Evolutionary conservation across 1,140 invertebrate species (phyloP), one percentile per base, ranked within the genome.

Genomic region (Temnothorax curvispinosus): DNA sequence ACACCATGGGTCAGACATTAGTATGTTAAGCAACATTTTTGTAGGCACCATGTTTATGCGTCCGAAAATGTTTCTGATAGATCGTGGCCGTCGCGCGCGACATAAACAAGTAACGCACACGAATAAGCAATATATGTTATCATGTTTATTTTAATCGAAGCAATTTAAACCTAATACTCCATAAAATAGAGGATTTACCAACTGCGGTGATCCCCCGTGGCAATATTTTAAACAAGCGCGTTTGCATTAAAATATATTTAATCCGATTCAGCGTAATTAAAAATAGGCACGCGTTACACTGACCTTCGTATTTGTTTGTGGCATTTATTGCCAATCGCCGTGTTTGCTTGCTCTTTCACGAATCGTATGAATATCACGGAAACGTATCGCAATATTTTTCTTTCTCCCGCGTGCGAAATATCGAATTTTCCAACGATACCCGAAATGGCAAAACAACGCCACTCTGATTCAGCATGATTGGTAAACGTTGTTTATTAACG

Each of bases 291-390:
- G 18, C n/a, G 11, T 38, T 75, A 13, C 50, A 56, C 15, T 56
- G 69, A 50, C 41, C 52, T 75, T 75, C n/a, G n/a, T 13, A 74
- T n/a, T 54, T 74, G 15, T 75, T 75, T 56, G 56, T 7, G 13
- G 15, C 21, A 52, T 18, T 41, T 9, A 75, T 35, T 74, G 50
- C 32, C 69, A 3, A 52, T 69, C 65, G 2, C 27, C 11, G 41
- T 32, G 44, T 52, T 72, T 72, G 21, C 27, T 52, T 72, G 21
- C 27, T 18, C 27, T 52, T 52, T 52, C 27, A 21, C 21, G 65
- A 69, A 47, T 71, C n/a, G n/a, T 21, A 44, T 13, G 9, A 38
- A 44, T 47, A 71, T 47, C 7, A 27, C 8, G 7, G 1, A 67
- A 21, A 41, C 27, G 21, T 50, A 69, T 32, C 41, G 21, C 65